Conservation (phyloP, 2,797 vertebrate genomes). For the Oreonectes daqikongensis region DNA sequence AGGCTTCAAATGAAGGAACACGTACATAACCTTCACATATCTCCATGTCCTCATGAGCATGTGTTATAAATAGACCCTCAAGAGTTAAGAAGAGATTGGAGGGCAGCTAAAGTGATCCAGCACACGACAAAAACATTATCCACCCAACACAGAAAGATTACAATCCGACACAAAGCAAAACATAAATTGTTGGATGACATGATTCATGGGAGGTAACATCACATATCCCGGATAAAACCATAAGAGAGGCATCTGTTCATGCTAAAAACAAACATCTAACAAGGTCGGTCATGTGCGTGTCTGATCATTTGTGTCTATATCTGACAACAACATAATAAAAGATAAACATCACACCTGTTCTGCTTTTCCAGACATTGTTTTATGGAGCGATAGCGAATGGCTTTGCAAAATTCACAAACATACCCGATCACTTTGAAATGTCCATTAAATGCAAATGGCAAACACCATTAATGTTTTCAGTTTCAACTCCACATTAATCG, state of each 20-base stretch:
- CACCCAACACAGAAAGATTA: neutral
- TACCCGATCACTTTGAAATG: neutral
- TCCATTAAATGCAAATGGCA: neutral
- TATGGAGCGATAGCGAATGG: neutral
- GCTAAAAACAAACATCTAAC: constrained; percentile 4
- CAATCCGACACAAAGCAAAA: neutral
- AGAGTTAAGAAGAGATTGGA: constrained; percentile 7
- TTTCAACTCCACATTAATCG: neutral
- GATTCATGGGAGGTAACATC: neutral
- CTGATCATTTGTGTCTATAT: neutral
- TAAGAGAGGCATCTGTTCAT: neutral
- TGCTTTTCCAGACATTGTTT: neutral
- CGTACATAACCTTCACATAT: constrained; percentile 24
- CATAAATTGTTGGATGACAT: neutral
- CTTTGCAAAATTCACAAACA: neutral
- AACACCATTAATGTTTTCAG: neutral
- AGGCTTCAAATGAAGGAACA: neutral
- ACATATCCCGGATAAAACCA: constrained; percentile 19
- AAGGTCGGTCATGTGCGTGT: neutral
- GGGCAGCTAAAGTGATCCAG: constrained; percentile 6
- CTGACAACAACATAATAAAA: neutral
- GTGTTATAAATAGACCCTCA: constrained; percentile 30
- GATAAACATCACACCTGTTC: neutral
- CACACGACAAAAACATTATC: constrained; percentile 5
- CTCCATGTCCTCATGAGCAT: constrained; percentile 4